Conservation (phyloP, 2,888 invertebrate genomes). For the Agriopis aurantiaria region DNA sequence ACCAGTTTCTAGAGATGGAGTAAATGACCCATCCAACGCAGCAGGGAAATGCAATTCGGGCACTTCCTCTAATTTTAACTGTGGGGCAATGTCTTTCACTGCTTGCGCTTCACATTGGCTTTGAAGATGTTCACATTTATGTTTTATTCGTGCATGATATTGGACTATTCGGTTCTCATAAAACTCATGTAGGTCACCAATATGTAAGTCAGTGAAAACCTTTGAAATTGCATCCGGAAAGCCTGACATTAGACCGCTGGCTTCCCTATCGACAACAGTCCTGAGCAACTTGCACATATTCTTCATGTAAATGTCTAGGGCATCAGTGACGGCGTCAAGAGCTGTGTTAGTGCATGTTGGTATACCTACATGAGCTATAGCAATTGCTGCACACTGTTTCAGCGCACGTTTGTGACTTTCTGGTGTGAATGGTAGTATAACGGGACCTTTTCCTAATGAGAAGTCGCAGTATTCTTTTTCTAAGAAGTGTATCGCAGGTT, state of each 20-base stretch:
- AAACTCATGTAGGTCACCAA: constrained; percentile 77
- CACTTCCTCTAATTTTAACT: constrained; percentile 79
- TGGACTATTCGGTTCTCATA: constrained; percentile 74
- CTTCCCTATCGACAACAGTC: constrained; percentile 75
- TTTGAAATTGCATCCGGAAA: constrained; percentile 81
- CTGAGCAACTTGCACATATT: constrained; percentile 80
- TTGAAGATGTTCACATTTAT: constrained; percentile 66
- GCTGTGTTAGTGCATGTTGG: constrained; percentile 74
- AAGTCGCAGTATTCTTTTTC: constrained; percentile 79
- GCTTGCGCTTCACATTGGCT: constrained; percentile 70
- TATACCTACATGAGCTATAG: constrained; percentile 77
- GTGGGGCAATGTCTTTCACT: constrained; percentile 71
- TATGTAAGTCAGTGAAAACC: constrained; percentile 77
- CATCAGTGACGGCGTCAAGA: constrained; percentile 72
- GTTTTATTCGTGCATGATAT: constrained; percentile 73
- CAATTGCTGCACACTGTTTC: constrained; percentile 77
- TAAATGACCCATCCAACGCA: constrained; percentile 80
- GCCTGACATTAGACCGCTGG: constrained; percentile 73
- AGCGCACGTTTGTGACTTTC: constrained; percentile 79
- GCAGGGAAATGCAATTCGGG: constrained; percentile 85
- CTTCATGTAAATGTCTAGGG: constrained; percentile 73
- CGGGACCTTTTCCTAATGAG: constrained; percentile 75
- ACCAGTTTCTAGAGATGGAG: constrained; percentile 87
- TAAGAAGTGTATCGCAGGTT: constrained; percentile 74
- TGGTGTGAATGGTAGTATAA: constrained; percentile 76